Percentiles rank a stretch among this genome's conserved stretches.
These are phyloP conservation scores for Amphipyra berbera DNA, from an alignment of 2,888 invertebrate genomes.

Conservation along the genomic window DNA sequence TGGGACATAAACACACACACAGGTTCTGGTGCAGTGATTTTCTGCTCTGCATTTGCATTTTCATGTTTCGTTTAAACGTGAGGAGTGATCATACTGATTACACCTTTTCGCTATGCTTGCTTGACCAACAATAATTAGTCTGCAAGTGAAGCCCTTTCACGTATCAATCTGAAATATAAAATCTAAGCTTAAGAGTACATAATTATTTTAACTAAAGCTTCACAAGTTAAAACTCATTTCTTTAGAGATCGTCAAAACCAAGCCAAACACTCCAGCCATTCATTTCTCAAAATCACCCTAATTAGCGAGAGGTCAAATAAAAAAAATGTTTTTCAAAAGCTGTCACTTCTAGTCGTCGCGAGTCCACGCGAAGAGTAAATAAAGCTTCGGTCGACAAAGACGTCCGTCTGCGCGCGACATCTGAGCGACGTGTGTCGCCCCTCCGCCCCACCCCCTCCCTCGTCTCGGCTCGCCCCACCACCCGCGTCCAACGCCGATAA, in stretches of 20 bases:
- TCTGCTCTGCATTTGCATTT: too few relatives aligned
- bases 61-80: too few relatives aligned
- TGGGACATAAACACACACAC: too few relatives aligned
- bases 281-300: constrained; percentile 60
- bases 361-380: constrained; percentile 80
- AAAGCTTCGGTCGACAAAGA: constrained; percentile 88
- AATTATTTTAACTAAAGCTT: background rate
- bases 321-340: constrained; percentile 69
- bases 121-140: too few relatives aligned
- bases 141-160: too few relatives aligned
- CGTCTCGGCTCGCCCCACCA: constrained; percentile 48
- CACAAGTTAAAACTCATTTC: background rate
- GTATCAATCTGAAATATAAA: too few relatives aligned
- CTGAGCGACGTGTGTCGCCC: constrained; percentile 89
- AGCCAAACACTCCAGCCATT: constrained; percentile 25
- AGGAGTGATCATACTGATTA: too few relatives aligned
- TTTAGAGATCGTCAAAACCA: constrained; percentile 10
- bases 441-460: constrained; percentile 55
- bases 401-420: constrained; percentile 89
- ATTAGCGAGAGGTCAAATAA: constrained; percentile 66
- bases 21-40: too few relatives aligned
- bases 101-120: too few relatives aligned
- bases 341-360: constrained; percentile 82
- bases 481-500: constrained; percentile 81
- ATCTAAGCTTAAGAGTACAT: background rate